Conservation (phyloP, 1,140 invertebrate genomes). For the Lamellibrachia luymesi region DNA sequence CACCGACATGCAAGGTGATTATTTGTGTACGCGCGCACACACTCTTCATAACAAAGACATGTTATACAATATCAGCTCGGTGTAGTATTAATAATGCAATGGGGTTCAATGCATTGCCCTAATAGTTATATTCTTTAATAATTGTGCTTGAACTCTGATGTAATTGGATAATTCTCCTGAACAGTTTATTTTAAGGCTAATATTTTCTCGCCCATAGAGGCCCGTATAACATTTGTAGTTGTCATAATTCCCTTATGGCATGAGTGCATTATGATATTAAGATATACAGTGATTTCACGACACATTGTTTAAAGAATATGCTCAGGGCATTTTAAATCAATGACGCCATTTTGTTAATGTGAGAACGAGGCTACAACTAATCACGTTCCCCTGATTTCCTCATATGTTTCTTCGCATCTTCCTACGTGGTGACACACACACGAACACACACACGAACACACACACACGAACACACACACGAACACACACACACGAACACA, state of each 20-base stretch:
- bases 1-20: not conserved
- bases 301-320: not conserved
- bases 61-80: not conserved
- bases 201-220: not conserved
- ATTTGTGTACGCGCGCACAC: not conserved
- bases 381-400: no score
- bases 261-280: not conserved
- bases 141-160: not conserved
- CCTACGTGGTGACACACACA: no score
- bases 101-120: not conserved
- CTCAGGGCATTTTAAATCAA: not conserved
- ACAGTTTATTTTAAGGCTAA: not conserved
- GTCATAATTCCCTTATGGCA: not conserved
- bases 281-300: not conserved
- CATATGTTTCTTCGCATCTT: no score
- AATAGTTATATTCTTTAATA: not conserved
- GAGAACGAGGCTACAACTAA: not conserved
- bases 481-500: no score
- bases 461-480: no score
- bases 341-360: not conserved
- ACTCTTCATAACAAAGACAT: not conserved
- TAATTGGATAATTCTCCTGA: not conserved
- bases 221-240: not conserved
- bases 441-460: no score
- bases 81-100: not conserved